Conservation (phyloP, 2,888 invertebrate genomes). For the Callyntrura guangdongensis region DNA sequence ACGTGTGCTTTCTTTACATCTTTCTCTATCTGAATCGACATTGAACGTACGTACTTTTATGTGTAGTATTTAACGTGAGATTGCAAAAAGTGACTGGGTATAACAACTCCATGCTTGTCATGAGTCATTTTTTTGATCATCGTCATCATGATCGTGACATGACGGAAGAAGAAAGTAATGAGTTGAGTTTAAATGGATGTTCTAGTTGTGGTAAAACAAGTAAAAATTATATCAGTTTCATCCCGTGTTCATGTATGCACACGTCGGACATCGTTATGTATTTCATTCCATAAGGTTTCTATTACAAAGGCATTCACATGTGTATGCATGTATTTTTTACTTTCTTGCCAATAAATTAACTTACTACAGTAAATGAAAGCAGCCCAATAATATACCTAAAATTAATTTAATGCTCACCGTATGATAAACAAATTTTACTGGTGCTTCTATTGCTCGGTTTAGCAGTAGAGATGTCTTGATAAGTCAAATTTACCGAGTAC, state of each 20-base stretch:
- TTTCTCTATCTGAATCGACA: neutral
- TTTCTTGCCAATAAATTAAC: too few species aligned
- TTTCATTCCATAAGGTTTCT: too few species aligned
- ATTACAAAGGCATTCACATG: neutral
- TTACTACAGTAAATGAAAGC: too few species aligned
- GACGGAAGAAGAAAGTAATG: conserved; percentile 65
- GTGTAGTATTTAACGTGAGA: neutral
- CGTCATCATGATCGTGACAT: conserved; percentile 27
- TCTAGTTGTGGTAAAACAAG: neutral
- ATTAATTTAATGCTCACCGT: too few species aligned
- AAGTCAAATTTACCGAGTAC: too few species aligned
- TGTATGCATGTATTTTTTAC: neutral
- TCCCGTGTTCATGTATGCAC: too few species aligned
- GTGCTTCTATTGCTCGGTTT: too few species aligned
- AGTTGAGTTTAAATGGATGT: neutral
- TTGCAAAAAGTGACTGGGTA: neutral
- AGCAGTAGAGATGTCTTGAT: too few species aligned
- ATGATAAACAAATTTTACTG: too few species aligned
- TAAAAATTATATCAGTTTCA: too few species aligned
- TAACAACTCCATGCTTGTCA: neutral
- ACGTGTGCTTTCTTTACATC: neutral
- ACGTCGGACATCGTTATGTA: too few species aligned
- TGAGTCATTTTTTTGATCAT: conserved; percentile 69
- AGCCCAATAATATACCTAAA: too few species aligned
- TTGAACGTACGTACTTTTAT: neutral